Evolutionary conservation across 2,113 vertebrate genomes (phyloP).

Genomic region (Sminthopsis crassicaudata): DNA sequence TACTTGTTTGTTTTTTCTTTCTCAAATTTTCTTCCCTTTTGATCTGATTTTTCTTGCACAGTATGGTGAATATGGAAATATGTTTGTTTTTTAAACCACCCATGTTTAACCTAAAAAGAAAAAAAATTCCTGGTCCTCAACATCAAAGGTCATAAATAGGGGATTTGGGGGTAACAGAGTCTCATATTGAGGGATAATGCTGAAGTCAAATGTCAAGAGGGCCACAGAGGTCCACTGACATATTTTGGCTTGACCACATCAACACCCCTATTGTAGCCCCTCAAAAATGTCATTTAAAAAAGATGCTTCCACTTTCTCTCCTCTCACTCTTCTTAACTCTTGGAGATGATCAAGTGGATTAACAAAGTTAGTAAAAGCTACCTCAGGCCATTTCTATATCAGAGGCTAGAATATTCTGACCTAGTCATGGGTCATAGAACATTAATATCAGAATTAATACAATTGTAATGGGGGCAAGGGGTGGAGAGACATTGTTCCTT

Average conservation of each 20-base stretch:
- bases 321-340: not conserved
- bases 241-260: not conserved
- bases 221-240: not conserved
- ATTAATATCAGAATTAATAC: not conserved
- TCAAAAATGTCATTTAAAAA: not conserved
- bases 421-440: not conserved
- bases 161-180: not conserved
- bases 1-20: no score
- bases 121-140: not conserved
- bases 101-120: not conserved
- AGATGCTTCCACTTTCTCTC: not conserved
- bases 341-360: not conserved
- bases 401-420: not conserved
- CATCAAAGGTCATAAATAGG: not conserved
- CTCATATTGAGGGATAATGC: not conserved
- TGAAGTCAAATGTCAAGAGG: not conserved
- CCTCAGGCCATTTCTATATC: not conserved
- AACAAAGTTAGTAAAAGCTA: not conserved
- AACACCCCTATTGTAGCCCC: not conserved
- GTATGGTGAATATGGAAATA: no score
- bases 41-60: no score
- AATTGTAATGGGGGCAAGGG: not conserved
- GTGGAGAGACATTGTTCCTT: not conserved
- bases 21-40: no score
- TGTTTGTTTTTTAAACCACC: no score